Conservation (phyloP, 2,888 invertebrate species). For the Heteromyza rotundicornis region DNA sequence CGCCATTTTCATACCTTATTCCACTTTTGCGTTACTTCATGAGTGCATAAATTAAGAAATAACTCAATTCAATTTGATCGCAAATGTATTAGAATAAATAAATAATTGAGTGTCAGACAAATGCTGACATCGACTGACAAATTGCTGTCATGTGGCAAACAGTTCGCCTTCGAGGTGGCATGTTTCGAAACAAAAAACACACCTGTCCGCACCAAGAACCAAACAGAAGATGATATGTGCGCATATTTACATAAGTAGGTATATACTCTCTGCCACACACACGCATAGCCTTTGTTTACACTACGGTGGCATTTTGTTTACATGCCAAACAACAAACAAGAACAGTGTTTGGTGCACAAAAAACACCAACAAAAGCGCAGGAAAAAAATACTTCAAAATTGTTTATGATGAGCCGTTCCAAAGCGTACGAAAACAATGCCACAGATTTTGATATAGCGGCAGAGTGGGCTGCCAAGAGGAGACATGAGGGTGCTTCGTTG, state of each 20-base stretch:
- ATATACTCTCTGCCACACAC: neutral
- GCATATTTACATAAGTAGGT: too few relatives aligned
- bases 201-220: neutral
- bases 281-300: conserved; percentile 31
- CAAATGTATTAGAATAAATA: too few relatives aligned
- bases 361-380: conserved; percentile 1
- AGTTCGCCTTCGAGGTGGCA: neutral
- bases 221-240: too few relatives aligned
- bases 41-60: too few relatives aligned
- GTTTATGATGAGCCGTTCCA: conserved; percentile 12
- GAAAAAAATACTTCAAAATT: conserved; percentile 4
- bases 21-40: too few relatives aligned
- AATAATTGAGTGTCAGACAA: neutral
- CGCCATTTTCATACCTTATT: too few relatives aligned
- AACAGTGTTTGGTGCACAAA: neutral
- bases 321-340: conserved; percentile 25
- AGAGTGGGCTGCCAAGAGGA: too few relatives aligned
- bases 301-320: conserved; percentile 39
- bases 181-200: neutral
- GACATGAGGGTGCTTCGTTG: too few relatives aligned
- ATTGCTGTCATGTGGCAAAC: conserved; percentile 13
- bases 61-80: too few relatives aligned
- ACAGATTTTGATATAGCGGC: neutral
- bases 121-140: conserved; percentile 10
- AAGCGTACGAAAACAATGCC: neutral